These are phyloP conservation scores for Trissoscelio sp. DNA, from an alignment of 2,888 invertebrate species.

Conservation along the genomic window DNA sequence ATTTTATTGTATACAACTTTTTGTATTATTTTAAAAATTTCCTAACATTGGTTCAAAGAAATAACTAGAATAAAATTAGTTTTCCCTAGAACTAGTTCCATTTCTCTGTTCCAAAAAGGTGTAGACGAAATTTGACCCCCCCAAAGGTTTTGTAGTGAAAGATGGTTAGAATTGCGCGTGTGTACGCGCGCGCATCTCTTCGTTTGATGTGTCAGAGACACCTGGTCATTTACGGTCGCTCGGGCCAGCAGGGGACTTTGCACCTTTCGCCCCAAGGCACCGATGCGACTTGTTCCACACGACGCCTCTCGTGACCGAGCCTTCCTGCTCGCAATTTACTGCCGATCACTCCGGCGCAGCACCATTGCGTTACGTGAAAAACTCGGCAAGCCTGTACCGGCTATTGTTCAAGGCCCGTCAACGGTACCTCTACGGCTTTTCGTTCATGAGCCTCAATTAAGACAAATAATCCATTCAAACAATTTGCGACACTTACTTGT, in stretches of 20 bases:
- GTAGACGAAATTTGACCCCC: background rate
- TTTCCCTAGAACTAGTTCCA: too few species aligned
- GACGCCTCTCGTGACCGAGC: conserved; percentile 51
- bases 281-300: conserved; percentile 55
- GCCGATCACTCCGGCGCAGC: conserved; percentile 33
- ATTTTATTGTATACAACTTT: too few species aligned
- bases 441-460: background rate
- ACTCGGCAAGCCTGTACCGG: conserved; percentile 43
- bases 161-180: conserved; percentile 15
- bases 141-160: background rate
- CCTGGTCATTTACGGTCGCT: conserved; percentile 62
- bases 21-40: too few species aligned
- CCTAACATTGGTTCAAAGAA: too few species aligned
- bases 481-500: too few species aligned
- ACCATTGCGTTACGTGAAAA: conserved; percentile 50
- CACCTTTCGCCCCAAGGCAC: conserved; percentile 64
- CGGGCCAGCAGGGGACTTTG: conserved; percentile 54
- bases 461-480: background rate
- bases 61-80: too few species aligned
- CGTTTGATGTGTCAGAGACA: conserved; percentile 43
- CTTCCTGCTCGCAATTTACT: conserved; percentile 56
- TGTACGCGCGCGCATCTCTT: conserved; percentile 12
- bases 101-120: too few species aligned
- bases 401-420: conserved; percentile 60
- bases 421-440: conserved; percentile 46